Conservation (phyloP, 2,113 vertebrate genomes). For the Laterallus jamaicensis region DNA sequence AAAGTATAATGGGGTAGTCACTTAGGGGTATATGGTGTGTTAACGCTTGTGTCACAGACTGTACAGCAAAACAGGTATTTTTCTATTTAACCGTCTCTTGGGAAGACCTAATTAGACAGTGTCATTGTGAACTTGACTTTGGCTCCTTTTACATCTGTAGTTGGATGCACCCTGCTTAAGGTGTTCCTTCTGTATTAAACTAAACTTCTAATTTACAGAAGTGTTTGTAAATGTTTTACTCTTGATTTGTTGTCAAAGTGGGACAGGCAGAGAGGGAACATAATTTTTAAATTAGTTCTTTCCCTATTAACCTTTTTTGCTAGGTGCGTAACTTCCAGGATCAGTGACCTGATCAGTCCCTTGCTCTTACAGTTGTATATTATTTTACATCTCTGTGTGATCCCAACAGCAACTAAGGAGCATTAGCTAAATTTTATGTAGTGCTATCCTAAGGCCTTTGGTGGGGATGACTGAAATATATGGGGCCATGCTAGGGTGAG, state of each 20-base stretch:
- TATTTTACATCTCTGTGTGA: background rate
- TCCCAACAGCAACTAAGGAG: background rate
- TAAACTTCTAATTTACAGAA: background rate
- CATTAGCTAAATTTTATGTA: background rate
- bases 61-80: background rate
- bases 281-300: background rate
- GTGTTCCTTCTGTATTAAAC: background rate
- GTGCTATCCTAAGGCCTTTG: background rate
- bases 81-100: background rate
- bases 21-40: background rate
- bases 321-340: background rate
- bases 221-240: background rate
- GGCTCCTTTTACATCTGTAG: background rate
- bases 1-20: background rate
- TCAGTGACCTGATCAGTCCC: background rate
- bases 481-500: background rate
- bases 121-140: background rate
- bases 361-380: background rate
- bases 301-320: background rate
- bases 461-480: background rate
- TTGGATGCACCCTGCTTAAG: background rate
- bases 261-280: background rate
- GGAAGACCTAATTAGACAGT: background rate
- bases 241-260: background rate
- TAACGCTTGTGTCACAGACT: background rate